These are phyloP conservation scores for Diadromus collaris DNA, from an alignment of 2,888 invertebrate genomes.

Conservation along the genomic window DNA sequence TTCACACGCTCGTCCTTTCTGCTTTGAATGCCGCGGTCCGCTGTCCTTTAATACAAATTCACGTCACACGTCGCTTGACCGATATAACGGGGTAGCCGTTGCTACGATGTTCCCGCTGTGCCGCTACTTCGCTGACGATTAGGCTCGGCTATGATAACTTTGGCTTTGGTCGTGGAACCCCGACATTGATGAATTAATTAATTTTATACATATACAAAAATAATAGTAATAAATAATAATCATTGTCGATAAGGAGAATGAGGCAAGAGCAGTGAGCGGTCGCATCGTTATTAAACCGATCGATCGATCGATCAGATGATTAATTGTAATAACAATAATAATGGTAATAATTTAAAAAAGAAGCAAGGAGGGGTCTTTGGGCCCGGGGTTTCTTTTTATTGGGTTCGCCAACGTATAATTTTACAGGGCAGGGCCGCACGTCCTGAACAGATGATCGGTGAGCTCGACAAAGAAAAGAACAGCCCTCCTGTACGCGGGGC, in stretches of 20 bases:
- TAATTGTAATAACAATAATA: conserved; percentile 28
- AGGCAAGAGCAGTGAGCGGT: conserved; percentile 6
- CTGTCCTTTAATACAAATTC: conserved; percentile 42
- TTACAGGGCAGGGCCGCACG: conserved; percentile 59
- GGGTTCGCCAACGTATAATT: conserved; percentile 57
- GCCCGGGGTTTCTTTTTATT: conserved; percentile 25
- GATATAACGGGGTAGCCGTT: not conserved
- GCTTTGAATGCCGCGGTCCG: conserved; percentile 45
- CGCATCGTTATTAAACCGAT: conserved; percentile 37
- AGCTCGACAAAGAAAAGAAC: conserved; percentile 48
- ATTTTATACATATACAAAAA: conserved; percentile 22
- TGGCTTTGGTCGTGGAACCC: conserved; percentile 48
- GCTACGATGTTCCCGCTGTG: conserved; percentile 18
- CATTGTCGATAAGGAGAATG: not conserved
- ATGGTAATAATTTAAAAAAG: conserved; percentile 22
- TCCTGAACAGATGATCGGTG: conserved; percentile 55
- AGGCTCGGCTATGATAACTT: conserved; percentile 9
- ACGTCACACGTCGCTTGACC: conserved; percentile 9
- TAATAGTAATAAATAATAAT: not conserved
- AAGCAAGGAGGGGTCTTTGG: conserved; percentile 29
- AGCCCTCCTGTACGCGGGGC: conserved; percentile 41
- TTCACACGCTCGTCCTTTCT: conserved; percentile 58
- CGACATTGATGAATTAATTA: conserved; percentile 30
- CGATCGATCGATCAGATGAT: conserved; percentile 54
- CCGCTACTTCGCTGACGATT: conserved; percentile 16